Evolutionary conservation across 1,140 invertebrate species (phyloP), one percentile per base, ranked within the genome.

Genomic region (Pectinophora gossypiella): DNA sequence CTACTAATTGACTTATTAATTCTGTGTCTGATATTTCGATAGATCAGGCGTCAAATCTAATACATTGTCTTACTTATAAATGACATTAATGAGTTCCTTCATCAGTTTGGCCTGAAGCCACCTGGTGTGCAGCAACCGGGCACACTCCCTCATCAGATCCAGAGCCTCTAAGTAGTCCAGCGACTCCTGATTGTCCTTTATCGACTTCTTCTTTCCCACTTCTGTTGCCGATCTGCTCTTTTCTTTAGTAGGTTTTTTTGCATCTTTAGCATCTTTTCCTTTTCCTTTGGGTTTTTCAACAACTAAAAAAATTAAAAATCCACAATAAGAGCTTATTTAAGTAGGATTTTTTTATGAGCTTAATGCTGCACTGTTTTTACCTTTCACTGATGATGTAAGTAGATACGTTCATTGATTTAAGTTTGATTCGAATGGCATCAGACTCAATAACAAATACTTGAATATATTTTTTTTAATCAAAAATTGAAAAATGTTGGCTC

Each of bases 61-160:
- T n/a, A n/a, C n/a, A n/a, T n/a, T n/a, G n/a, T 12, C 56, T 56
- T 67, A 83, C 81, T 58, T 83, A 23, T 76, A 21, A n/a, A 82
- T 71, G 9, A 68, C 49, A 16, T 53, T 47, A 20, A 82, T 56
- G 0, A 82, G 59, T 42, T 76, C 64, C 46, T 72, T 82, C 21
- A 78, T 16, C 23, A 83, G 50, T 32, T 76, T 72, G 6, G 64
- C 62, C 53, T 79, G 70, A 22, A 85, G n/a, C 82, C 82, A 84
- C 44, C 72, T 51, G 21, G 77, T 69, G 45, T 80, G 69, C 18
- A 80, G 51, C 9, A 75, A 48, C 18, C 80, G 68, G 2, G 78
- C 73, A 38, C 70, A 82, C 7, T 84, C 76, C 0, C 59, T 73
- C 16, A 79, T 62, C 12, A 84, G 54, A n/a, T 75, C 60, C 3